phyloP scores from a whole-genome alignment of 2,113 vertebrate genomes.

The Cyanistes caeruleus region DNA sequence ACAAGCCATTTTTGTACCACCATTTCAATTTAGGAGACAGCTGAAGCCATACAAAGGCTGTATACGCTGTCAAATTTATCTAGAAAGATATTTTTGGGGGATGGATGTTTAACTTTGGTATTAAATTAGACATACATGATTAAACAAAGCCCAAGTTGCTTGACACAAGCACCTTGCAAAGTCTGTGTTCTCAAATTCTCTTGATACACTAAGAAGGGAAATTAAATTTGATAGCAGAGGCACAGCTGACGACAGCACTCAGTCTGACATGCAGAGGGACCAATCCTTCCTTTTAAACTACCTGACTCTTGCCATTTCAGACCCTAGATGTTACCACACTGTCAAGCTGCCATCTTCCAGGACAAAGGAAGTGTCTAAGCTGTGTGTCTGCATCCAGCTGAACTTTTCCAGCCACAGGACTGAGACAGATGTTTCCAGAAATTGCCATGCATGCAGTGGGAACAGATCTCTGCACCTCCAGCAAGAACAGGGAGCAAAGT shows the following conservation, averaged over 20 bases:
- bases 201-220: not conserved
- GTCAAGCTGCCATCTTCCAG: not conserved
- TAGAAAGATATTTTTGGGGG: not conserved
- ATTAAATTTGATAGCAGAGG: not conserved
- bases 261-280: not conserved
- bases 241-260: not conserved
- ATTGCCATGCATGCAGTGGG: fast-evolving
- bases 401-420: not conserved
- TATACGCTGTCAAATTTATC: not conserved
- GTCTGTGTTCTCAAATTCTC: not conserved
- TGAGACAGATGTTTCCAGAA: not conserved
- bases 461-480: not conserved
- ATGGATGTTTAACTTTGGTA: not conserved
- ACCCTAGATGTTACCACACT: not conserved
- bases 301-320: not conserved
- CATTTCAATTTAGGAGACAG: not conserved
- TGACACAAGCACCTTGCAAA: not conserved
- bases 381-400: not conserved
- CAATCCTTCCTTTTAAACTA: not conserved
- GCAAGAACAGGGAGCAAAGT: not conserved
- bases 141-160: not conserved
- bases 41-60: not conserved
- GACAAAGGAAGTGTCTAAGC: not conserved
- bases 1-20: not conserved
- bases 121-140: not conserved